phyloP scores from a whole-genome alignment of 2,113 vertebrate genomes.

The Stigmatopora argus region DNA sequence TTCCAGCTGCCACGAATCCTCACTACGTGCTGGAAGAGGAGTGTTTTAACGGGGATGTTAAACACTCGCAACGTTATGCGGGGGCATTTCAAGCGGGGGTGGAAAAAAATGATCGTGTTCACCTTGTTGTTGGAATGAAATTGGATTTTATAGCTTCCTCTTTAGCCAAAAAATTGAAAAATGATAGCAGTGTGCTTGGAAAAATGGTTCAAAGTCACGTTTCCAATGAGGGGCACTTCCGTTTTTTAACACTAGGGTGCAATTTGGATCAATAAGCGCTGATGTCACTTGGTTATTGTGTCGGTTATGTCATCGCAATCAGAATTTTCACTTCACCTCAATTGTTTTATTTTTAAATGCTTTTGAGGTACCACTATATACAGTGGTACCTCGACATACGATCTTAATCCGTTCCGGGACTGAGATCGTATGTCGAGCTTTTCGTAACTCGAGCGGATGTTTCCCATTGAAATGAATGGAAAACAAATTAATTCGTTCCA shows the following conservation, averaged over 20 bases:
- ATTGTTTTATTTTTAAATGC: not conserved
- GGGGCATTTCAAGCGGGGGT: not conserved
- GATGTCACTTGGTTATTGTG: not conserved
- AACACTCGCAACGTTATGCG: conserved; percentile 23
- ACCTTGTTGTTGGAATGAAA: not conserved
- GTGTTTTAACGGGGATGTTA: conserved; percentile 49
- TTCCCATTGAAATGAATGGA: no score
- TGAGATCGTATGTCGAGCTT: no score
- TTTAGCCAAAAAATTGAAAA: not conserved
- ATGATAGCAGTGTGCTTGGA: not conserved
- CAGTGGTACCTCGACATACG: no score
- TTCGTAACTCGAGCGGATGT: no score
- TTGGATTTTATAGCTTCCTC: not conserved
- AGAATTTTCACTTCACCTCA: not conserved
- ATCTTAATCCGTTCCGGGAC: no score
- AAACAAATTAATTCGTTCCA: no score
- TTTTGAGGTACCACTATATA: no score
- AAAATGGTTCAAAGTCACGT: not conserved
- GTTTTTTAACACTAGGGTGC: not conserved
- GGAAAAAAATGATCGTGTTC: not conserved
- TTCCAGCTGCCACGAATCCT: conserved; percentile 62
- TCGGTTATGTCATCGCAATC: not conserved
- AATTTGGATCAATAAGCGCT: not conserved
- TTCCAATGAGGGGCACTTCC: not conserved
- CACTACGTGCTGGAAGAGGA: conserved; percentile 41